Conservation (phyloP, 2,888 invertebrate genomes). For the Philopedon plagiatum region DNA sequence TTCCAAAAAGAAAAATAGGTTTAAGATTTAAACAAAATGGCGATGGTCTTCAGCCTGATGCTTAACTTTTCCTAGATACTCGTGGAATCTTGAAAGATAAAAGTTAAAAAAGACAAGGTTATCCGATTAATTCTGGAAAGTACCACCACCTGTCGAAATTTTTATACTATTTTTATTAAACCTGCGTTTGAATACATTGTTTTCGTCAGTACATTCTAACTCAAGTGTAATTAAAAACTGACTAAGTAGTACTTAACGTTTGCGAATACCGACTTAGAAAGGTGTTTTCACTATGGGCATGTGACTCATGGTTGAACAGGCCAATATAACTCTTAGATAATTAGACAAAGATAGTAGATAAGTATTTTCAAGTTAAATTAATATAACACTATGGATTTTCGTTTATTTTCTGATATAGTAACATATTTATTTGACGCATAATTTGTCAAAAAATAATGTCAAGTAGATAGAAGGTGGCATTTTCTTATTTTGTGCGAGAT, state of each 20-base stretch:
- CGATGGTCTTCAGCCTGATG: too few species aligned
- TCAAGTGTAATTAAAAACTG: not conserved
- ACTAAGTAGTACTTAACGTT: not conserved
- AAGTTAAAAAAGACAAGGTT: too few species aligned
- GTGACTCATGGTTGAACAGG: not conserved
- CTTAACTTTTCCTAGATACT: too few species aligned
- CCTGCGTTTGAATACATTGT: too few species aligned
- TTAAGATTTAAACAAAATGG: too few species aligned
- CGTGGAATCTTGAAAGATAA: too few species aligned
- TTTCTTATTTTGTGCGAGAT: too few species aligned
- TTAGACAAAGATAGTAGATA: conserved; percentile 13
- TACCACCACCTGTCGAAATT: not conserved
- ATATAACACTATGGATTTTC: not conserved
- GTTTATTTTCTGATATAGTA: not conserved
- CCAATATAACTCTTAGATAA: conserved; percentile 3
- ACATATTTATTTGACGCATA: conserved; percentile 16
- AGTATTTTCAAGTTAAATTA: not conserved
- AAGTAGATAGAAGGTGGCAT: too few species aligned
- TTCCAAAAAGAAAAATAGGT: too few species aligned
- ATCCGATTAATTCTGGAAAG: not conserved
- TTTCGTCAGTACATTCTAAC: not conserved
- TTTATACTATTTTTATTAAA: not conserved
- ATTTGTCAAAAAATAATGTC: not conserved
- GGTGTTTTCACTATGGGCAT: not conserved
- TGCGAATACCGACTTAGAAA: not conserved